phyloP scores from a whole-genome alignment of 2,113 vertebrate species.

The Corydoras sp. region DNA sequence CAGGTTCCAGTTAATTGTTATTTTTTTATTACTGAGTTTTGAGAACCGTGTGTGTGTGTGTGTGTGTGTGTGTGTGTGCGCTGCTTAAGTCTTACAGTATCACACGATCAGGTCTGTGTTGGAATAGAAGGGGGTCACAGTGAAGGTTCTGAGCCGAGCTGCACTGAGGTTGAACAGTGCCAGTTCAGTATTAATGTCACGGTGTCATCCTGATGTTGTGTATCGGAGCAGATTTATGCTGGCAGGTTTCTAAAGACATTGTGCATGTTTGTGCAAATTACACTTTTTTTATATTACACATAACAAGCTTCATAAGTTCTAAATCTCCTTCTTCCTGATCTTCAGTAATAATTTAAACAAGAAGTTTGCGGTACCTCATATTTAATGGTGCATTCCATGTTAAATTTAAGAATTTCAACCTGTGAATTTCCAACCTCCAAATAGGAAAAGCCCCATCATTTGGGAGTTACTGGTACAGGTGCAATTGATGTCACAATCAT shows the following conservation, averaged over 20 bases:
- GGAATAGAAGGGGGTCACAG: slow-evolving; percentile 26
- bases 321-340: not conserved
- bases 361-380: too few species aligned
- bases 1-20: not conserved
- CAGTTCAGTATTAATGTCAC: slow-evolving; percentile 51
- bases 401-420: too few species aligned
- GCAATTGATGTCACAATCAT: too few species aligned
- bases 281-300: not conserved
- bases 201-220: slow-evolving; percentile 47
- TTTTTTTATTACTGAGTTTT: not conserved
- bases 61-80: not conserved
- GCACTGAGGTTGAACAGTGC: slow-evolving; percentile 36
- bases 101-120: slow-evolving; percentile 4
- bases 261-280: slow-evolving; percentile 17
- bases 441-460: too few species aligned
- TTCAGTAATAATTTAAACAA: too few species aligned
- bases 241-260: slow-evolving; percentile 39
- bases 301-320: not conserved
- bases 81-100: not conserved
- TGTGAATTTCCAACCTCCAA: too few species aligned
- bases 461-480: too few species aligned
- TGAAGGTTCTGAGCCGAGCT: slow-evolving; percentile 56
- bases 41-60: not conserved
- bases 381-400: too few species aligned
- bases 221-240: slow-evolving; percentile 45